phyloP scores from a whole-genome alignment of 2,888 invertebrate genomes.

The Leptinotarsa juncta region DNA sequence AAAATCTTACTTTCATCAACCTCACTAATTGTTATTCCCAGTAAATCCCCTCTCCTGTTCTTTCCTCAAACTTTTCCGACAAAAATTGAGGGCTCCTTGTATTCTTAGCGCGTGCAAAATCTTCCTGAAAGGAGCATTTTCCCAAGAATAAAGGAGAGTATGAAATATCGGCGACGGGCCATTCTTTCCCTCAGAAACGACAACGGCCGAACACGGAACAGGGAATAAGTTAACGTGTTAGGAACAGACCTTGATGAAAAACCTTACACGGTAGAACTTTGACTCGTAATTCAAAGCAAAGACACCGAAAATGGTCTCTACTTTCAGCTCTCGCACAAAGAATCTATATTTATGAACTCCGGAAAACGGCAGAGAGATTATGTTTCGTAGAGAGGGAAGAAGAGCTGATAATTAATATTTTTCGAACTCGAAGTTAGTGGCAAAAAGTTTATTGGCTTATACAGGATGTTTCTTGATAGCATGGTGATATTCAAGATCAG shows the following conservation, averaged over 20 bases:
- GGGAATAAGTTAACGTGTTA: conserved; percentile 21
- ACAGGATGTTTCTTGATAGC: too few species aligned
- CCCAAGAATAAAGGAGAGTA: conserved; percentile 24
- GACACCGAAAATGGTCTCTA: conserved; percentile 1
- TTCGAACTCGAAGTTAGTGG: background rate
- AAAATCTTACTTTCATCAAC: too few species aligned
- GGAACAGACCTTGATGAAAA: conserved; percentile 17
- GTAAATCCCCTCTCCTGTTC: too few species aligned
- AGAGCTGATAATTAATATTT: conserved; percentile 10
- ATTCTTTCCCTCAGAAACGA: conserved; percentile 24
- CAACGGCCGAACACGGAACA: conserved; percentile 7
- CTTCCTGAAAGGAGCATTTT: conserved; percentile 26
- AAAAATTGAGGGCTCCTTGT: conserved; percentile 1
- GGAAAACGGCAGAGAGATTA: background rate
- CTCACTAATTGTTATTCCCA: too few species aligned
- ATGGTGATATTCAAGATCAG: too few species aligned
- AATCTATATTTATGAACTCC: conserved; percentile 14
- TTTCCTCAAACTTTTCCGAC: too few species aligned
- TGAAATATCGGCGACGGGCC: conserved; percentile 34
- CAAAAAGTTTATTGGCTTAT: background rate
- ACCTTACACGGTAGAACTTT: conserved; percentile 6
- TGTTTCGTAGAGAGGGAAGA: background rate
- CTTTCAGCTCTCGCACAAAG: background rate
- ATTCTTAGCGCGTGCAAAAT: conserved; percentile 31
- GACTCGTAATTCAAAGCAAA: conserved; percentile 13